Base-by-base conservation (phyloP, 2,888 invertebrate genomes). In the Argyresthia goedartella region DNA sequence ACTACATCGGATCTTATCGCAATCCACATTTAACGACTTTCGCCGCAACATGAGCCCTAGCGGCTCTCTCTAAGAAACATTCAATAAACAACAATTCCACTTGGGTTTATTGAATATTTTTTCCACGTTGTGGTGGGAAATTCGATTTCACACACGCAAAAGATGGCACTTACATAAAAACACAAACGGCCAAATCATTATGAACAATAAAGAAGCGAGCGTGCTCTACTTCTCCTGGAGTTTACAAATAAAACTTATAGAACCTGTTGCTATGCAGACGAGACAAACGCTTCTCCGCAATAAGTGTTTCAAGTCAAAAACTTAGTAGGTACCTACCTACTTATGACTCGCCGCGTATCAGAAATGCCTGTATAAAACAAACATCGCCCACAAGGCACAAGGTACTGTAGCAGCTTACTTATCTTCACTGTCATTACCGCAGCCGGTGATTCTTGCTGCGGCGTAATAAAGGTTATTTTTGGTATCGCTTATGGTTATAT, bases 11-110 rank as follows among this genome's bases (percentile, higher is more conserved):
- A 65, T 63, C 57, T 61, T 63, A 67, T 65, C 62, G 51, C 56
- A 59, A 57, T 60, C 59, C 57, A 61, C 60, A 62, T 59, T 65
- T 60, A 56, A 60, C 60, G 59, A 64, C 65, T 67, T 67, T 67
- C 66, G 57, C 67, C 55, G 51, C 59, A 57, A 59, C 56, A 56
- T 48, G 53, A 56, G 48, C 36, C n/a, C 36, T 48, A 48, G 36
- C 36, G 14, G 35, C 48, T 48, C 48, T 48, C 48, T 48, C 36
- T 48, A 15, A 48, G 35, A 48, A 48, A 35, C 15, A 48, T 48
- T 35, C 48, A 48, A 36, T 48, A 36, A 48, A 48, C 36, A 36
- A 9, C 35, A 48, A 14, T 10, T 44, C 16, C 44, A 44, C 14
- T 44, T 44, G 44, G 15, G 25, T 46, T 46, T 46, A n/a, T n/a